These are phyloP conservation scores for Loriculus beryllinus DNA, from an alignment of 2,797 vertebrate species.

Conservation along the genomic window DNA sequence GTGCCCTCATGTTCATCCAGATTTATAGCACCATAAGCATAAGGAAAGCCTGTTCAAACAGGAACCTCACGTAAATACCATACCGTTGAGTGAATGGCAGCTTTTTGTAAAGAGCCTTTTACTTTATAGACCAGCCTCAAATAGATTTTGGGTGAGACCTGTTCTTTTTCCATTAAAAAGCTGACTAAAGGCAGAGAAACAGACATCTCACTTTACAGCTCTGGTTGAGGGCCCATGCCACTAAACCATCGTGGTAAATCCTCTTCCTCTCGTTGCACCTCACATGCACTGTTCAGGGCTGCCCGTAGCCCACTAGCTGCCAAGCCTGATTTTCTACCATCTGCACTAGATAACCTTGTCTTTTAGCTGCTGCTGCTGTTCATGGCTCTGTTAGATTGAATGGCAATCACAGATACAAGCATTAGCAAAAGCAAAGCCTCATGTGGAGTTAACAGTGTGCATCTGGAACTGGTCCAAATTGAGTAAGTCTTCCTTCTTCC, in stretches of 20 bases:
- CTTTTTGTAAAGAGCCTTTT: neutral
- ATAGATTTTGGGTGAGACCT: neutral
- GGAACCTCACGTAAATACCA: neutral
- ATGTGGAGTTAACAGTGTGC: neutral
- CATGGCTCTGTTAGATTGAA: neutral
- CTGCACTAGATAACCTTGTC: neutral
- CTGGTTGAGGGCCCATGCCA: neutral
- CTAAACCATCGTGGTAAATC: neutral
- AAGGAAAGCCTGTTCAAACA: neutral
- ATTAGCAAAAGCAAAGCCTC: neutral
- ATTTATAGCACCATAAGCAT: neutral
- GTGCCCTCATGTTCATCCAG: neutral
- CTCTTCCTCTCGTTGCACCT: neutral
- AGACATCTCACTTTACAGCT: neutral
- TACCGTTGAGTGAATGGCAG: neutral
- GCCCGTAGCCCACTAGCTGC: neutral
- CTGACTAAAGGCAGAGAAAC: neutral
- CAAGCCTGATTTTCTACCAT: neutral
- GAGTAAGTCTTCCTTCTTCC: neutral
- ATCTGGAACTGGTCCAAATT: neutral
- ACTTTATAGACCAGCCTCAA: neutral
- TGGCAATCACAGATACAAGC: neutral
- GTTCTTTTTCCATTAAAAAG: neutral
- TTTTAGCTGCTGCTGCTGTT: neutral
- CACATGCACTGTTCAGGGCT: neutral